Evolutionary conservation across 2,888 invertebrate species (phyloP), one percentile per base, ranked within the genome.

Genomic region (Agonum fuliginosum): DNA sequence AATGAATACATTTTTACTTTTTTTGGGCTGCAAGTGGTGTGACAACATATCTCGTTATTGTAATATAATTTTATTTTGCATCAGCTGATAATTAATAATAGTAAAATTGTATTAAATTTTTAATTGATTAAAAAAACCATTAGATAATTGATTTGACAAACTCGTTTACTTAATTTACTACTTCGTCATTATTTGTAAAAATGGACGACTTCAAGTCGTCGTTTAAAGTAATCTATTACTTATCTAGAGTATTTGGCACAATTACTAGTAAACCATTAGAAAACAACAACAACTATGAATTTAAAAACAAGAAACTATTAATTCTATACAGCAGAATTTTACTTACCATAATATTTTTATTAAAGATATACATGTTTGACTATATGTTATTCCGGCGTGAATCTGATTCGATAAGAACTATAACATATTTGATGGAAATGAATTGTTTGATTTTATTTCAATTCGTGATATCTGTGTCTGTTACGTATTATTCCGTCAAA

Each of bases 11-110:
- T 6, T 17, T 12, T 17, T 14, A 27, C 12, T 58, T 24, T 0
- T 62, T 62, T 12, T 27, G 34, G 62, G 10, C 34, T 8, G 30
- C 17, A 17, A 34, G 62, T 10, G 62, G 19, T 2, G 34, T 37
- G 6, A 62, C 62, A 17, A 62, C 62, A 10, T 58, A 58, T 4
- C 24, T 58, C 22, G 58, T 58, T 14, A 58, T 58, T 14, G 10
- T 58, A 3, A 22, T 58, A 3, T 27, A 62, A n/a, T 54, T 54
- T 24, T 62, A 62, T 34, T 62, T 62, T 62, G 19, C 19, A 6
- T 30, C 62, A 19, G 34, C 4, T 6, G 8, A 34, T 34, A 34
- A 34, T 34, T 14, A 22, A 58, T 24, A 22, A 24, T 22, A 58
- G 24, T 58, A 22, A 58, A 34, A n/a, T 24, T 27, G 30, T 58